A percentile compares a stretch with the other conserved stretches of the same genome.
phyloP scores from a whole-genome alignment of 2,113 vertebrate genomes.

The Cyprinodon brontotheroides region DNA sequence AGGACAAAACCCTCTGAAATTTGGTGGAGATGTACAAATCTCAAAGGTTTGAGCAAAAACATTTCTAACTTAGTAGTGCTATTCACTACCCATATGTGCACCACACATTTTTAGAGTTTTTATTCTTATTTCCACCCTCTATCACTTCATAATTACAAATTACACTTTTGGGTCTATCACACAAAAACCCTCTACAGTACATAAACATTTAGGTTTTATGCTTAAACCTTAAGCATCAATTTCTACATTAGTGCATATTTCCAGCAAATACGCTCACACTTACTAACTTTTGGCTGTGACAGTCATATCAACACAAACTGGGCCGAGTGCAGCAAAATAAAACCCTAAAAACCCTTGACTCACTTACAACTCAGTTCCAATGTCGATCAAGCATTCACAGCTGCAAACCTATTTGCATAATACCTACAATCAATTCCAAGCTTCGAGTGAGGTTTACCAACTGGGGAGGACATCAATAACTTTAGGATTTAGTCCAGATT shows the following conservation, averaged over 20 bases:
- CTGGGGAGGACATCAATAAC: slow-evolving; percentile 58
- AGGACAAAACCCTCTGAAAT: too few species aligned
- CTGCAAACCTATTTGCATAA: slow-evolving; percentile 55
- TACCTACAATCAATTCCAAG: slow-evolving; percentile 54
- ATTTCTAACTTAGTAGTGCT: neutral
- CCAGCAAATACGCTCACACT: slow-evolving; percentile 44
- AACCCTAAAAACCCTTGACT: slow-evolving; percentile 66
- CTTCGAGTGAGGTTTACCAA: slow-evolving; percentile 53
- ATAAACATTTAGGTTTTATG: neutral
- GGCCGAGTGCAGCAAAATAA: slow-evolving; percentile 40
- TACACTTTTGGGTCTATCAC: neutral
- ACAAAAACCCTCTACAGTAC: neutral
- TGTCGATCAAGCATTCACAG: slow-evolving; percentile 67
- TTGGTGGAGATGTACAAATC: neutral
- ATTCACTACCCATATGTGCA: neutral
- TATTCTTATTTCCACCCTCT: neutral
- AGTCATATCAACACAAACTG: slow-evolving; percentile 32
- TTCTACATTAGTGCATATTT: slow-evolving; percentile 61
- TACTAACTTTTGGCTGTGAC: slow-evolving; percentile 27
- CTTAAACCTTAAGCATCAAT: slow-evolving; percentile 45
- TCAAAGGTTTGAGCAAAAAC: neutral
- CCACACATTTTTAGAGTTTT: neutral
- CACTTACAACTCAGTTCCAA: slow-evolving; percentile 25
- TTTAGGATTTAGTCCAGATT: slow-evolving; percentile 57
- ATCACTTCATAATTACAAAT: neutral